Conservation (phyloP, 2,797 vertebrate genomes). For the Mustela erminea region DNA sequence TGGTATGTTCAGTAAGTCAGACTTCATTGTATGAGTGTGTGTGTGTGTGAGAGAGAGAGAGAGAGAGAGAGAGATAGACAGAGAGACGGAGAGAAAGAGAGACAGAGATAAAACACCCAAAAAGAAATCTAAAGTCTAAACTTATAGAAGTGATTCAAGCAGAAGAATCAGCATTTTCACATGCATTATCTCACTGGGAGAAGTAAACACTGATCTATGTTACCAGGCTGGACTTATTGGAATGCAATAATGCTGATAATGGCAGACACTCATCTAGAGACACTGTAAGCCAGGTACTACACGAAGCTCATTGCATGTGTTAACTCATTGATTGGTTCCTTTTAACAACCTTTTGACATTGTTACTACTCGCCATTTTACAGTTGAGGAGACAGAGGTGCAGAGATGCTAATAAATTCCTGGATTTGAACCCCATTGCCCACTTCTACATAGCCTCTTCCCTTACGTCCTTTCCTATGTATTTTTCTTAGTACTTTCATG, state of each 20-base stretch:
- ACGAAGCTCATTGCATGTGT: background rate
- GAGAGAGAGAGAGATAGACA: background rate
- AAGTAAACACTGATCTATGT: background rate
- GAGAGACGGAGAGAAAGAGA: background rate
- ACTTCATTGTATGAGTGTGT: background rate
- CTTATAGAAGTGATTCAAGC: background rate
- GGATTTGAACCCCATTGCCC: background rate
- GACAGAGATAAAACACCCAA: background rate
- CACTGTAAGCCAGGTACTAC: background rate
- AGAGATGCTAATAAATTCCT: background rate
- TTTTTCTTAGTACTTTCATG: background rate
- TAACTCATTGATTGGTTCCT: background rate
- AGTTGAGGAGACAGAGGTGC: background rate
- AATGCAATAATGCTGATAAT: background rate
- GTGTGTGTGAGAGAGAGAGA: too few relatives aligned
- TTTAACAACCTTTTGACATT: background rate
- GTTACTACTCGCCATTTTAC: background rate
- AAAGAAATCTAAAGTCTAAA: conserved; percentile 4
- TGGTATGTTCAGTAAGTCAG: conserved; percentile 42
- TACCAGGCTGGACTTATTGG: background rate
- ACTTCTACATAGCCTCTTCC: background rate
- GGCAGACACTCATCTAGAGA: background rate
- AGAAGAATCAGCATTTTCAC: background rate
- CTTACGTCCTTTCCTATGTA: background rate
- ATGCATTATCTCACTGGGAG: background rate